Evolutionary conservation across 1,140 invertebrate species (phyloP), one percentile per base, ranked within the genome.

Genomic region (Solen grandis): DNA sequence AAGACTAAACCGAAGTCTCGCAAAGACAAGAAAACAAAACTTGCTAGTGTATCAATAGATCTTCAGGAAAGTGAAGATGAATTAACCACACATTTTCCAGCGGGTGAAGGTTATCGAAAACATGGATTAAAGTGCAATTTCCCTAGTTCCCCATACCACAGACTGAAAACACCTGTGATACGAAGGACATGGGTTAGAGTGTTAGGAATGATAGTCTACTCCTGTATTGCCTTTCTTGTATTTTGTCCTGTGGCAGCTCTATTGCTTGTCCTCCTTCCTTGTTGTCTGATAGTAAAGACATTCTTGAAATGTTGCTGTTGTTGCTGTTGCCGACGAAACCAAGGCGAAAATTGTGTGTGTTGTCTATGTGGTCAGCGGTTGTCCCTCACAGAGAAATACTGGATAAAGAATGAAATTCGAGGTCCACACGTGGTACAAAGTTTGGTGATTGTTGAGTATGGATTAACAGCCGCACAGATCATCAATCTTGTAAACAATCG

Each of bases 111-210:
- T 14, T 80, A 80, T 41, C n/a, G 68, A 5, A 73, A 80, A 80
- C 77, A 80, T 38, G 77, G 77, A 25, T 31, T 72, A 5, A 80
- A 80, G 50, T 73, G 52, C 25, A 73, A 55, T 5, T 80, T 80
- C 55, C 77, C 77, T 0, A 72, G 46, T 62, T 52, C 68, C 25
- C 77, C 77, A 5, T 80, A 72, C 35, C 25, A 25, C 31, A 38
- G 60, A 38, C 41, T 80, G 16, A 31, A 31, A 29, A 25, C 41
- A 25, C 77, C 77, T 65, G 69, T 73, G 69, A 80, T 72, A 65
- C 57, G 38, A 73, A 72, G 38, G 36, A 31, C 41, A 36, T 80
- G 77, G 68, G 2, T 72, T 14, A 33, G 22, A 1, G 31, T 72
- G 4, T 27, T 80, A 35, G 41, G 66, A n/a, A 8, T 72, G 13